These are phyloP conservation scores for Aurelia sp. DNA, from an alignment of 30 jellyfish, hydroid and myxozoan genomes.

Conservation along the genomic window DNA sequence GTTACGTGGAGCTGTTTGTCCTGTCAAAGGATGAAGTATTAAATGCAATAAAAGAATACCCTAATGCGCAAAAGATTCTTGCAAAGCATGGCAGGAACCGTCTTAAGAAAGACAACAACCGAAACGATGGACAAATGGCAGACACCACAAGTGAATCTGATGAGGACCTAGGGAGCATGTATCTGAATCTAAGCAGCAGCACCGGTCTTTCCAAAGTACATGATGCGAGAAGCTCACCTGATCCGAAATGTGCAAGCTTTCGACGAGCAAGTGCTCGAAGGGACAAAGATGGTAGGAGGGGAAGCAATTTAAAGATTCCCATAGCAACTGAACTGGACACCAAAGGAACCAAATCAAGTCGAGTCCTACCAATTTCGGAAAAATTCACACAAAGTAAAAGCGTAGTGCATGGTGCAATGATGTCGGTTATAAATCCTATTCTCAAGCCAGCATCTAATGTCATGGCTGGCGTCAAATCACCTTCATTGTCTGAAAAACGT, in stretches of 20 bases:
- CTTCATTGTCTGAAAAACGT: conserved; percentile 10
- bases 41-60: conserved; percentile 85
- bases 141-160: conserved; percentile 77
- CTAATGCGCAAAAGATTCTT: conserved; percentile 85
- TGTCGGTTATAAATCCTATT: conserved; percentile 39
- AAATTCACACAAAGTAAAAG: not conserved
- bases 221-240: conserved; percentile 18
- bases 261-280: conserved; percentile 25
- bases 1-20: conserved; percentile 92
- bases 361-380: conserved; percentile 4
- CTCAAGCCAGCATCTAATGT: conserved; percentile 34
- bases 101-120: conserved; percentile 61
- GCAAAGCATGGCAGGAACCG: conserved; percentile 91
- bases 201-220: not conserved
- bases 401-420: conserved; percentile 39
- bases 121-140: conserved; percentile 73
- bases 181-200: conserved; percentile 19
- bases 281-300: conserved; percentile 26
- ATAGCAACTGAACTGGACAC: conserved; percentile 28
- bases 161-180: conserved; percentile 46
- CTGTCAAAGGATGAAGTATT: conserved; percentile 90
- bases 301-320: conserved; percentile 12
- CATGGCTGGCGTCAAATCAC: conserved; percentile 25
- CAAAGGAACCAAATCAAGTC: not conserved
- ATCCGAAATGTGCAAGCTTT: conserved; percentile 41